Evolutionary conservation across 1,140 invertebrate species (phyloP), one percentile per base, ranked within the genome.

Genomic region (Ips nitidus): DNA sequence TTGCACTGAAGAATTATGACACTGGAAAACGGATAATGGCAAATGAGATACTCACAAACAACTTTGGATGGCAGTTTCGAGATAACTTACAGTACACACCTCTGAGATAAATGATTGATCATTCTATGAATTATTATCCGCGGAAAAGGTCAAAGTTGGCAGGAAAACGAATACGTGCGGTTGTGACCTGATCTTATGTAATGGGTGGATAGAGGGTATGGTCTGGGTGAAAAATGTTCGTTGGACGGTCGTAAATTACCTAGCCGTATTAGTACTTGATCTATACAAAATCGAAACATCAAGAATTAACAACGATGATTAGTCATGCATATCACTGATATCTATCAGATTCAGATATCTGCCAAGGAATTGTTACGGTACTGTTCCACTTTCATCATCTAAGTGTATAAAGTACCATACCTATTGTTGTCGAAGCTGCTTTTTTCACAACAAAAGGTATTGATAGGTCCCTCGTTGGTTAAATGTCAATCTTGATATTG

Each of bases 331-430:
- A 61, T 61, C 59, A 50, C 43, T 47, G 59, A 61, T 61, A 38
- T 61, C 22, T 61, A 61, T 61, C 59, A 50, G 8, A 61, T 61
- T 61, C 59, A 50, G 8, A 61, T 61, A 50, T 61, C 59, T 50
- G 59, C 37, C 45, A 39, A 61, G 59, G 59, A 61, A 61, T 50
- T 61, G 42, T 61, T 61, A 61, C 59, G 59, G 59, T 61, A 61
- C 59, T 61, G 59, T 61, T 61, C 59, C n/a, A 61, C 59, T 61
- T 61, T 61, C 59, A 61, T 61, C 59, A 61, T 61, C 36, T 43
- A 61, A 50, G 22, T 61, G 59, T 8, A 61, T 61, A 61, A 38
- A 37, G 59, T 39, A 61, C 42, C 47, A 50, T 50, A 41, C 39
- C 55, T 50, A 61, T 43, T 47, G 43, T 61, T 61, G 59, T 60